phyloP scores from a whole-genome alignment of 2,113 vertebrate genomes.

The Chunga burmeisteri region DNA sequence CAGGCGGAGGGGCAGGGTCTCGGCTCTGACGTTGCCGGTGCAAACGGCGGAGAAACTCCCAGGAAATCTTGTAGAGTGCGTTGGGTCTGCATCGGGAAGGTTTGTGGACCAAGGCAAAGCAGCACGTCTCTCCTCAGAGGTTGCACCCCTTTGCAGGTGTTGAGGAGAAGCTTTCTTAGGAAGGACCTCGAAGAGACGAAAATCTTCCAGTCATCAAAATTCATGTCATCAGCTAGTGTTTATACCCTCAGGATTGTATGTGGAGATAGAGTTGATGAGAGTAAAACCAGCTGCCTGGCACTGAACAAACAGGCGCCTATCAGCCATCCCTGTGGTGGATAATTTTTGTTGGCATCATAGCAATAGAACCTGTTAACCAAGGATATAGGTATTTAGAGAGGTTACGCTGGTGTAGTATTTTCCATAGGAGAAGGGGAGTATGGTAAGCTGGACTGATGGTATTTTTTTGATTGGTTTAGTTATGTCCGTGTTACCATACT shows the following conservation, averaged over 20 bases:
- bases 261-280: neutral
- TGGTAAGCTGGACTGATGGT: neutral
- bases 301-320: fast-evolving
- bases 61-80: fast-evolving
- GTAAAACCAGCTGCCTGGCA: neutral
- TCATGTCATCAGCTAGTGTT: fast-evolving
- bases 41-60: fast-evolving
- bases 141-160: fast-evolving
- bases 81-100: fast-evolving
- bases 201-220: fast-evolving
- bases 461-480: neutral
- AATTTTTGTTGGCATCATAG: fast-evolving
- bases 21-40: fast-evolving
- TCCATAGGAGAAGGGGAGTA: fast-evolving
- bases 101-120: fast-evolving
- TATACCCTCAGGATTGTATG: fast-evolving
- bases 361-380: neutral
- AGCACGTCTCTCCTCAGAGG: fast-evolving
- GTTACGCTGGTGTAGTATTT: fast-evolving
- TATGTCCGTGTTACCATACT: fast-evolving
- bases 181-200: neutral
- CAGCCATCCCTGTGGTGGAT: fast-evolving
- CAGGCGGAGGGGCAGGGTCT: too few relatives aligned
- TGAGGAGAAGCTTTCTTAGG: neutral
- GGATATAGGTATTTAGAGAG: fast-evolving